Base-by-base conservation (phyloP, 2,113 vertebrate genomes). In the Toxostoma redivivum region DNA sequence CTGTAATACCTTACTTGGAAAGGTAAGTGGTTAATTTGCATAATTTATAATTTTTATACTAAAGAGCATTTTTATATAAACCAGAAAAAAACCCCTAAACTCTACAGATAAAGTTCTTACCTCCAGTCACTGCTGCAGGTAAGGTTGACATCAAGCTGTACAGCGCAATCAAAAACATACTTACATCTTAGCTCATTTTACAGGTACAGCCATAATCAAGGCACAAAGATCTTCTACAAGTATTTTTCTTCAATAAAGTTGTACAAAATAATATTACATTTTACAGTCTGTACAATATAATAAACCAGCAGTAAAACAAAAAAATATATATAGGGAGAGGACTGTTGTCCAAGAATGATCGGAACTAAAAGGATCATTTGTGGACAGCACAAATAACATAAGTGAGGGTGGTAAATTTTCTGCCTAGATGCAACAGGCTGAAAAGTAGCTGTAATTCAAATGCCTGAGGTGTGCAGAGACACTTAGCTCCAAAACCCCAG, bases 181-280 rank as follows among this genome's bases (percentile, higher is more conserved):
- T 98, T 98, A 98, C 98, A 99, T 99, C 98, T 99, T 98, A 99
- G 99, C 99, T 99, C 98, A 98, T 99, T 98, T 97, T 98, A 99
- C 98, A 99, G 98, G 98, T 98, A 98, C 98, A 98, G 99, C 99
- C 98, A 98, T 98, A 98, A 98, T 98, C 98, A 99, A 99, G 99
- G 99, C 99, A 99, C 99, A 98, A 98, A 99, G 98, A 99, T 99
- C 98, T 98, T 98, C 99, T 99, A 99, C 99, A 99, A 99, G 99
- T 99, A 99, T 98, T 99, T 99, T 98, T 98, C 97, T 99, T 99
- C 98, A 99, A 98, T 98, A 99, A 99, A 99, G 98, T 99, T 99
- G 98, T 99, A 99, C 98, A 99, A 99, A 99, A 99, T 99, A 99
- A 99, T 98, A 98, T 99, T 99, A 99, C 98, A 99, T 98, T 98